Base-by-base conservation (phyloP, 2,888 invertebrate species). In the Latrodectus hesperus region DNA sequence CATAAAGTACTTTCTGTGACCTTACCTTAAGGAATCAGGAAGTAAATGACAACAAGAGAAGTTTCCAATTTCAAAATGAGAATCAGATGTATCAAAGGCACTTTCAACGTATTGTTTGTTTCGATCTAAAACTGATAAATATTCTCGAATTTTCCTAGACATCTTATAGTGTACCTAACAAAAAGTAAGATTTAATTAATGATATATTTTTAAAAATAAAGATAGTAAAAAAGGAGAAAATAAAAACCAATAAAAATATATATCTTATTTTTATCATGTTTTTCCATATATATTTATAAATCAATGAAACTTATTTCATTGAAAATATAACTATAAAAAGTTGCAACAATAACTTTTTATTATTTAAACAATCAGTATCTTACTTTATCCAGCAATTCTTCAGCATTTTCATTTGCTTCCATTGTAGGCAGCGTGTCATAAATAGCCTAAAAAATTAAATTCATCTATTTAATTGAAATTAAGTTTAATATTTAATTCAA, bases 351-450 rank as follows among this genome's bases (percentile, higher is more conserved):
- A 10, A 52, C n/a, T 51, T 49, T 65, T 51, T 64, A 51, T 11
- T n/a, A 16, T 64, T 76, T 22, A 38, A 17, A 72, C 60, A 88
- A 88, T 67, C 55, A 80, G 26, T 83, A 88, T 38, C 38, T 77
- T 75, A 70, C 89, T 38, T 89, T 81, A 3, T 86, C 83, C 14
- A 90, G 84, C 17, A 82, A 68, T 60, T 87, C 77, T 68, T 77
- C 72, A 6, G 72, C 55, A 68, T 87, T 76, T 67, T 87, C 86
- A 14, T 67, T 17, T 22, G 67, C 68, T 72, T 87, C 86, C 17
- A 77, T 53, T 14, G 72, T 55, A 64, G 86, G 86, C 22, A 87
- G n/a, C n/a, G 81, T 73, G 38, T 87, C 86, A 87, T 81, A 87
- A 67, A 87, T 87, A 6, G 86, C 86, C 86, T 87, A 17, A 9